Percentiles rank a stretch among this genome's conserved stretches.
phyloP scores from a whole-genome alignment of 1,140 invertebrate genomes.

The Heliconius nattereri region DNA sequence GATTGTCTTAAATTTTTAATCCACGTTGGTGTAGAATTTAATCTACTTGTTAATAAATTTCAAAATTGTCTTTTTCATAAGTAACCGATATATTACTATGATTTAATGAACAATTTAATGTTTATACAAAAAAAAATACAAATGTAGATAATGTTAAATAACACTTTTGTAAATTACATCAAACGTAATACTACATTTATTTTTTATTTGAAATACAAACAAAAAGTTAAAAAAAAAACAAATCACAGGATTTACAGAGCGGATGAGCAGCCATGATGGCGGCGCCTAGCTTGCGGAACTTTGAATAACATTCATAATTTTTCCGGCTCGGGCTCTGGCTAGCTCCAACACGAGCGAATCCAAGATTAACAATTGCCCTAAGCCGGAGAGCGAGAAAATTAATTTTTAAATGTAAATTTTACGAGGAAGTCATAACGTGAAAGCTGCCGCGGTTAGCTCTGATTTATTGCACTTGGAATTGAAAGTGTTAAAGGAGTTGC shows the following conservation, averaged over 20 bases:
- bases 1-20: background rate
- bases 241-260: background rate
- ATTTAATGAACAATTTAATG: too few species aligned
- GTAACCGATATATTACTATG: too few species aligned
- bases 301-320: slow-evolving; percentile 32
- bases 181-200: too few species aligned
- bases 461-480: slow-evolving; percentile 78
- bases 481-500: slow-evolving; percentile 79
- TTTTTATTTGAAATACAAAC: too few species aligned
- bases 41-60: too few species aligned
- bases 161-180: too few species aligned
- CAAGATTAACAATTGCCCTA: slow-evolving; percentile 76
- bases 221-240: background rate
- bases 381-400: slow-evolving; percentile 70
- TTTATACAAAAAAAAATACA: too few species aligned
- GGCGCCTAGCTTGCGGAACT: slow-evolving; percentile 21
- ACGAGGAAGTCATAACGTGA: slow-evolving; percentile 79
- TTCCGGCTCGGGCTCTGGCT: slow-evolving; percentile 15
- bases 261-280: background rate
- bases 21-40: too few species aligned
- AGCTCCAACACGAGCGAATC: slow-evolving; percentile 40
- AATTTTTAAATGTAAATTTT: slow-evolving; percentile 80
- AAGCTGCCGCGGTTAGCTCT: slow-evolving; percentile 76
- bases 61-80: too few species aligned
- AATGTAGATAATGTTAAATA: too few species aligned